Evolutionary conservation across 1,140 invertebrate species (phyloP).

Genomic region (Neodiprion lecontei): DNA sequence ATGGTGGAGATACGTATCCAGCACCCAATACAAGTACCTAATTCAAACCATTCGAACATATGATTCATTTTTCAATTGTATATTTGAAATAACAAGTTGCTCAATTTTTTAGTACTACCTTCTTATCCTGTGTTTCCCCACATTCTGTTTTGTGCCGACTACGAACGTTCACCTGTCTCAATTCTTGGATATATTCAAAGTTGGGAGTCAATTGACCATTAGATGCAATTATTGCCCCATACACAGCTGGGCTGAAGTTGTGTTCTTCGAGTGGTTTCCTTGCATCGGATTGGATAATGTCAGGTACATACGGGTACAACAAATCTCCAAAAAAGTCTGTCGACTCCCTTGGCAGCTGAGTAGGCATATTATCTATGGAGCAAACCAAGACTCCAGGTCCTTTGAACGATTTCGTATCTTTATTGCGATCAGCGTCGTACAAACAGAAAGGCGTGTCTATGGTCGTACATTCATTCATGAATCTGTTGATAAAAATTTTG

Average conservation of each 20-base stretch:
- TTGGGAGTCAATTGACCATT: constrained; percentile 92
- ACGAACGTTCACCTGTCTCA: constrained; percentile 67
- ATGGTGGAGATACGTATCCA: constrained; percentile 90
- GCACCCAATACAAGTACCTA: constrained; percentile 91
- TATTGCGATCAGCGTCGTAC: constrained; percentile 98
- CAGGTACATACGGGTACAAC: constrained; percentile 85
- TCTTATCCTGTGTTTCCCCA: constrained; percentile 24
- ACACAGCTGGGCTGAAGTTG: constrained; percentile 77
- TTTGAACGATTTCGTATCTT: constrained; percentile 95
- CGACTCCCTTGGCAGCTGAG: constrained; percentile 94
- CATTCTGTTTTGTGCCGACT: constrained; percentile 56
- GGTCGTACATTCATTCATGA: constrained; percentile 99
- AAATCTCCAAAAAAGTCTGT: constrained; percentile 98
- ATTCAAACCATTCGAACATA: constrained; percentile 14
- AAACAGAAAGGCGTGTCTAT: constrained; percentile 99
- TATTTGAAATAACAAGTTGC: constrained; percentile 27
- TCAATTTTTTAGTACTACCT: background rate
- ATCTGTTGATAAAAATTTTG: constrained; percentile 54
- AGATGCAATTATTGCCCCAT: constrained; percentile 93
- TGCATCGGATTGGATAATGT: constrained; percentile 93
- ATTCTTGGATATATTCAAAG: constrained; percentile 94
- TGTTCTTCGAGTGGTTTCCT: constrained; percentile 82
- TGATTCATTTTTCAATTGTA: constrained; percentile 28
- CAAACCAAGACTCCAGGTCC: constrained; percentile 97
- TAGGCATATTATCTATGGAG: constrained; percentile 99